Evolutionary conservation across 2,888 invertebrate species (phyloP), one percentile per base, ranked within the genome.

Genomic region (Omphaloscelis lunosa): DNA sequence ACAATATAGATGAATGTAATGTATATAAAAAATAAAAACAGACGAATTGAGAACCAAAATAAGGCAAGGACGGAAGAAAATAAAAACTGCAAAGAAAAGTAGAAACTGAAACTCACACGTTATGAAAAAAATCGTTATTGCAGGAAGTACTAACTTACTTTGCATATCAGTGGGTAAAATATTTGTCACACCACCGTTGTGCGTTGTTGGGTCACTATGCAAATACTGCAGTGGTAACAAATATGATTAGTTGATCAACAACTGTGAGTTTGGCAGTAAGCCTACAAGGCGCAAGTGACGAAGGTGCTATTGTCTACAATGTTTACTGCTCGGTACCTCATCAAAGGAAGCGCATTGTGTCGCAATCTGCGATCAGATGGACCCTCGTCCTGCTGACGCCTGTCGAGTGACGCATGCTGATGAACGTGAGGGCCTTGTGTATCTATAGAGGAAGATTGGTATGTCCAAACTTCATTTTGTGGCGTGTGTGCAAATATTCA

Each of bases 281-380:
- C 2, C 12, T 58, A 63, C 39, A 41, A 71, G 63, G 45, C 58
- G 56, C 39, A 53, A 53, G 41, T 68, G 59, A 81, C 85, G 76
- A 58, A 71, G 77, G 67, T 74, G 8, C 67, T 68, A 72, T 83
- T 83, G 71, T 85, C n/a, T 39, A 27, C 34, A 17, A 51, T 48
- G 58, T 53, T 51, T 8, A 12, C 34, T 65, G 34, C 27, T 23
- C 59, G 39, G n/a, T 48, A 29, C 29, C 62, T 75, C 66, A 62
- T 53, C 80, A 77, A 72, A 72, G 86, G 77, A 71, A 77, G 61
- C 56, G 58, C 71, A 72, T 83, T 83, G 83, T 83, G 58, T 69
- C 27, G 56, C 45, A 81, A 85, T 76, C 83, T 80, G 23, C 62
- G 53, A 73, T 73, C 72, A 23, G 59, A 63, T 62, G 68, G 85